These are phyloP conservation scores for Congeria kusceri DNA, from an alignment of 2,888 invertebrate species.

Conservation along the genomic window DNA sequence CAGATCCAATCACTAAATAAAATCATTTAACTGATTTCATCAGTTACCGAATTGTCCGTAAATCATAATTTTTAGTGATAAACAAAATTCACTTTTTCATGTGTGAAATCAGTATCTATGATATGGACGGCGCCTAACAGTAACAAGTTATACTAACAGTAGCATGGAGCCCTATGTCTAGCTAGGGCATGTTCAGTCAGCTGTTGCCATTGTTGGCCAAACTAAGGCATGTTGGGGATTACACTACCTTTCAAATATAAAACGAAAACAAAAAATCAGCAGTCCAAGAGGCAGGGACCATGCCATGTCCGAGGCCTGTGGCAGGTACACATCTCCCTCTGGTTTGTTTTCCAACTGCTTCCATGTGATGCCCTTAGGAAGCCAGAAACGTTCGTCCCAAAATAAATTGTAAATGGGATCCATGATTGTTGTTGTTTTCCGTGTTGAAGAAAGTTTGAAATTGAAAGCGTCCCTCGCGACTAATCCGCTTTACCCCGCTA, in stretches of 20 bases:
- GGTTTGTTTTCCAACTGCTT: slow-evolving; percentile 88
- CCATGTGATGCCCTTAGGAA: slow-evolving; percentile 96
- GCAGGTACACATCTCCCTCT: slow-evolving; percentile 37
- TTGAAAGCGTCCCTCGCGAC: background rate
- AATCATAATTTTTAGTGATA: too few relatives aligned
- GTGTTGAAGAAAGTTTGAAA: background rate
- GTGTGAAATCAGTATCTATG: too few relatives aligned
- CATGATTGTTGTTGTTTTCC: slow-evolving; percentile 23
- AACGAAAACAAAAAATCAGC: slow-evolving; percentile 40
- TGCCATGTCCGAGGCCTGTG: slow-evolving; percentile 40
- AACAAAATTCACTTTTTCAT: too few relatives aligned
- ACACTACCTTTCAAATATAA: slow-evolving; percentile 47
- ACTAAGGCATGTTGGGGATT: too few relatives aligned
- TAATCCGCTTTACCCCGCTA: background rate
- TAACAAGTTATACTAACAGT: too few relatives aligned
- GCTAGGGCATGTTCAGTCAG: too few relatives aligned
- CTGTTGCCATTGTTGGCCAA: too few relatives aligned
- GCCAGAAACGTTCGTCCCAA: slow-evolving; percentile 94
- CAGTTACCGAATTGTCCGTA: too few relatives aligned
- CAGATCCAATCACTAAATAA: too few relatives aligned
- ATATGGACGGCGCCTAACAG: too few relatives aligned
- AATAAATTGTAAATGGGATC: slow-evolving; percentile 39
- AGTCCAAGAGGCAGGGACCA: slow-evolving; percentile 55
- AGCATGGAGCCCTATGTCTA: too few relatives aligned
- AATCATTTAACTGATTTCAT: too few relatives aligned